Evolutionary conservation across 2,888 invertebrate species (phyloP).

Genomic region (Hanleya hanleyi): DNA sequence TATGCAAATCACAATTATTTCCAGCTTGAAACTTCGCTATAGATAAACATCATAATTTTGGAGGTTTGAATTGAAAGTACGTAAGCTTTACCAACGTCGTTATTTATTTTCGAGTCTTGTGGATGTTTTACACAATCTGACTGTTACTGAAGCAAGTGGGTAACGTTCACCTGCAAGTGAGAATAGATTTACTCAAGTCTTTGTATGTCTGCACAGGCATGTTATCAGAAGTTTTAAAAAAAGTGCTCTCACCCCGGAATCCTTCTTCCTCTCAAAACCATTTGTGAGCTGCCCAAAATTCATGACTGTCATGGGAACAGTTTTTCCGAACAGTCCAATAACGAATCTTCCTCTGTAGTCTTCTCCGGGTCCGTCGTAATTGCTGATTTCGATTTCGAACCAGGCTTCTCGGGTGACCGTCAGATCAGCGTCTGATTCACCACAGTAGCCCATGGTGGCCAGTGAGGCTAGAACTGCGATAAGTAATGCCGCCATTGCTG

Average conservation of each 20-base stretch:
- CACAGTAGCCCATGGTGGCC: not conserved
- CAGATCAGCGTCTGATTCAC: slow-evolving; percentile 34
- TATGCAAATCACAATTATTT: too few relatives aligned
- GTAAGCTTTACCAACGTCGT: too few relatives aligned
- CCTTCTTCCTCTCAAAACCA: slow-evolving; percentile 57
- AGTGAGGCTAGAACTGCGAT: not conserved
- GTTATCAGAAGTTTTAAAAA: too few relatives aligned
- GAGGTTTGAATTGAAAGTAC: too few relatives aligned
- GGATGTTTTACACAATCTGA: too few relatives aligned
- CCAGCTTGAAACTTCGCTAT: too few relatives aligned
- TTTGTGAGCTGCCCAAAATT: slow-evolving; percentile 69
- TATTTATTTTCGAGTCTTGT: too few relatives aligned
- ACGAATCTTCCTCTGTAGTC: slow-evolving; percentile 62
- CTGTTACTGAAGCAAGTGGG: too few relatives aligned
- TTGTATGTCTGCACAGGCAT: too few relatives aligned
- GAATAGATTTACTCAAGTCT: too few relatives aligned
- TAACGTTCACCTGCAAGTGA: too few relatives aligned
- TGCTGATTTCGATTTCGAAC: slow-evolving; percentile 68
- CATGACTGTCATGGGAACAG: slow-evolving; percentile 70
- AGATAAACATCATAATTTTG: too few relatives aligned
- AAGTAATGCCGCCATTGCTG: not conserved
- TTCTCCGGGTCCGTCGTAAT: slow-evolving; percentile 66
- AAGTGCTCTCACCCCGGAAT: not conserved
- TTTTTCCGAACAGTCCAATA: slow-evolving; percentile 70
- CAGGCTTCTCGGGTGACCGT: slow-evolving; percentile 69